phyloP scores from a whole-genome alignment of 2,888 invertebrate genomes.

The Polyommatus iphigenia region DNA sequence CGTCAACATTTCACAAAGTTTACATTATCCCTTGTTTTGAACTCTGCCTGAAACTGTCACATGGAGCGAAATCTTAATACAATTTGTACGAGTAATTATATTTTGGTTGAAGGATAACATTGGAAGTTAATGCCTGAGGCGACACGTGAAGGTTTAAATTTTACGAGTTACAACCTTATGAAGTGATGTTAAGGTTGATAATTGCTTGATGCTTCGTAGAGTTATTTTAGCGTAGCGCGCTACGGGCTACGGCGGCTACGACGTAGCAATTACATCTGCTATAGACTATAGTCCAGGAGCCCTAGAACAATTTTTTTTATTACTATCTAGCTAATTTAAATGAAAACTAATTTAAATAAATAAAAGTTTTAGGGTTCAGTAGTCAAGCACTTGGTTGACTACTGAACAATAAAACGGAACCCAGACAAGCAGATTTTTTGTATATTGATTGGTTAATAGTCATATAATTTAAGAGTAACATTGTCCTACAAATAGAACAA shows the following conservation, averaged over 20 bases:
- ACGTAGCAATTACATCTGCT: neutral
- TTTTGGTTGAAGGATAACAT: neutral
- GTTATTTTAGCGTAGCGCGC: neutral
- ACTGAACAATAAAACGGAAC: too few species aligned
- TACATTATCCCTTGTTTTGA: neutral
- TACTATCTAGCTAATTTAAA: too few species aligned
- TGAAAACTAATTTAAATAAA: too few species aligned
- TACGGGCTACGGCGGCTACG: neutral
- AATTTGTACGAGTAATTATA: neutral
- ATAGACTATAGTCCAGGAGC: neutral
- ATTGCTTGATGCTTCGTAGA: neutral
- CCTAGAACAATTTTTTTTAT: too few species aligned
- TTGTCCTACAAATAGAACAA: too few species aligned
- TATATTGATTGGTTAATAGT: too few species aligned
- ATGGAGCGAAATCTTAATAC: neutral
- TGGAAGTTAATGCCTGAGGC: neutral
- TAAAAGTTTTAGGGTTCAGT: too few species aligned
- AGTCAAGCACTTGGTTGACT: too few species aligned
- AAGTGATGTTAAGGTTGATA: neutral
- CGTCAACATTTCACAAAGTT: neutral
- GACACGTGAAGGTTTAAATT: neutral
- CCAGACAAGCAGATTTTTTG: too few species aligned
- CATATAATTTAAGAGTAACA: too few species aligned
- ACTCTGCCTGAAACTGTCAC: neutral
- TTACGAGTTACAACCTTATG: neutral